Percentiles rank a stretch among this genome's conserved stretches.
Evolutionary conservation across 2,113 vertebrate genomes (phyloP).

Genomic region (Xyliphius kryptos): DNA sequence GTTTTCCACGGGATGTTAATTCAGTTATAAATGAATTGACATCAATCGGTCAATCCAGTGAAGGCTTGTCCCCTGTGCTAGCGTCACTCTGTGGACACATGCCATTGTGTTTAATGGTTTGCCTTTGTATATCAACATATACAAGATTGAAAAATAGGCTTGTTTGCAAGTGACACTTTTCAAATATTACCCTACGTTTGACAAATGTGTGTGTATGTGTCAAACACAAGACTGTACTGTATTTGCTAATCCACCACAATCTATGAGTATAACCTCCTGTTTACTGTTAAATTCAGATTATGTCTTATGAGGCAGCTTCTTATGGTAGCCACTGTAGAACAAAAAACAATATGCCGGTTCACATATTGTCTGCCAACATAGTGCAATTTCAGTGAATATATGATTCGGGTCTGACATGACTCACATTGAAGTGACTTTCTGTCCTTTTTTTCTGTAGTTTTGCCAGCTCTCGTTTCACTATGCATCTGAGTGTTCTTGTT

Average conservation of each 20-base stretch:
- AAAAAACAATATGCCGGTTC: neutral
- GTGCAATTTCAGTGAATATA: conserved; percentile 1
- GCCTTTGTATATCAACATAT: conserved; percentile 59
- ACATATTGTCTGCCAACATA: neutral
- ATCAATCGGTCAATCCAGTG: conserved; percentile 47
- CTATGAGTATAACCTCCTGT: conserved; percentile 51
- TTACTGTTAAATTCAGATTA: conserved; percentile 33
- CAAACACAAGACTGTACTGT: conserved; percentile 11
- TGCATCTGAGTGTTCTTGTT: conserved; percentile 14
- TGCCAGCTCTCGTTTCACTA: conserved; percentile 19
- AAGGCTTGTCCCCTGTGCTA: too few species aligned
- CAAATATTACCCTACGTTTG: conserved; percentile 28
- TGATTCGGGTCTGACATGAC: conserved; percentile 55
- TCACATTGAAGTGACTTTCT: conserved; percentile 50
- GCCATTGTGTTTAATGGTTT: conserved; percentile 37
- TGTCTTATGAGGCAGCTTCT: neutral
- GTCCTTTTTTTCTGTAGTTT: conserved; percentile 24
- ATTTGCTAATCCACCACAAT: conserved; percentile 23
- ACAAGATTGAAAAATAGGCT: conserved; percentile 38
- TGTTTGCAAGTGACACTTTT: conserved; percentile 46
- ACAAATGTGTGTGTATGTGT: conserved; percentile 34
- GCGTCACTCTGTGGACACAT: conserved; percentile 46
- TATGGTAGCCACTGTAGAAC: conserved; percentile 1
- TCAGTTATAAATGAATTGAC: conserved; percentile 52
- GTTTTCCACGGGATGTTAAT: conserved; percentile 53